Evolutionary conservation across 1,140 invertebrate species (phyloP).

Genomic region (Euwallacea similis): DNA sequence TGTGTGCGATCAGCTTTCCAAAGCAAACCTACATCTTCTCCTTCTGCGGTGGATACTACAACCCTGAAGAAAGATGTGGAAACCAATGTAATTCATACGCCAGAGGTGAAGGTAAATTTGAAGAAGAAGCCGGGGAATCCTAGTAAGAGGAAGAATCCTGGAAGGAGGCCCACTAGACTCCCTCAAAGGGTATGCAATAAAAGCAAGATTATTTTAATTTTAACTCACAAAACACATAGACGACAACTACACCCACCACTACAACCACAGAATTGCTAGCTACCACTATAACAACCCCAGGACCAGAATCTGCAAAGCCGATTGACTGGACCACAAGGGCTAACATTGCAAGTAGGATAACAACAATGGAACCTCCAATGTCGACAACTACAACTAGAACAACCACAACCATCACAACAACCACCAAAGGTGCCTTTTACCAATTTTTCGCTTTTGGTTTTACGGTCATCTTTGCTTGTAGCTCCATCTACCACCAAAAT

Average conservation of each 20-base stretch:
- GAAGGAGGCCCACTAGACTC: neutral
- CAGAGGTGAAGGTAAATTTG: neutral
- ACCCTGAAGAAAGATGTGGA: conserved; percentile 14
- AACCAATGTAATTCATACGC: conserved; percentile 22
- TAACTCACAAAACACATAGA: neutral
- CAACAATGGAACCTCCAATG: conserved; percentile 54
- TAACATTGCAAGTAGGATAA: conserved; percentile 53
- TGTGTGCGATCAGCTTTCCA: conserved; percentile 57
- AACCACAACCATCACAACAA: conserved; percentile 11
- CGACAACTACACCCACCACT: neutral
- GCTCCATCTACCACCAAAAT: conserved; percentile 31
- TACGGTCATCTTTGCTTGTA: neutral
- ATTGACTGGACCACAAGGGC: conserved; percentile 53
- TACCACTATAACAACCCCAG: neutral
- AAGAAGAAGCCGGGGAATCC: conserved; percentile 15
- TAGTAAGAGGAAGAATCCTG: neutral
- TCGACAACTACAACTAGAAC: conserved; percentile 20
- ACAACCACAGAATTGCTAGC: neutral
- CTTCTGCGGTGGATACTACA: conserved; percentile 35
- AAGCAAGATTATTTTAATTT: neutral
- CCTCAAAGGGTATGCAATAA: neutral
- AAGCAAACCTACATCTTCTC: conserved; percentile 49
- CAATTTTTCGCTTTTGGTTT: neutral
- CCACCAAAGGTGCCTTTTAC: conserved; percentile 5
- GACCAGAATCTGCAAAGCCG: conserved; percentile 29